phyloP scores from a whole-genome alignment of 2,113 vertebrate genomes.

The Phocoena sinus region DNA sequence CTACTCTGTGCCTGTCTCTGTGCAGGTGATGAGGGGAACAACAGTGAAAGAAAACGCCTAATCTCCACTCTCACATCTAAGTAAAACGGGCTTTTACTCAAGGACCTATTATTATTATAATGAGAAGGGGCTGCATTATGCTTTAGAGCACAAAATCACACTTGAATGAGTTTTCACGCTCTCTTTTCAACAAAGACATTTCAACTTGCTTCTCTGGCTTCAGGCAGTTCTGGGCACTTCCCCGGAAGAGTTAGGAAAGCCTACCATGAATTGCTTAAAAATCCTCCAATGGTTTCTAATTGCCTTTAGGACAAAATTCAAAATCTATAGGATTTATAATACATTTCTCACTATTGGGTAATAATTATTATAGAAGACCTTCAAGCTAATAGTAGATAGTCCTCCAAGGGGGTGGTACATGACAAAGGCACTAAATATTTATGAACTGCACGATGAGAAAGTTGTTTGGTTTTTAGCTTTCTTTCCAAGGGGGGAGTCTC shows the following conservation, averaged over 20 bases:
- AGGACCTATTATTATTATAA: neutral
- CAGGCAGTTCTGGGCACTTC: neutral
- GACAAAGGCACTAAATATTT: neutral
- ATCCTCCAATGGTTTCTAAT: neutral
- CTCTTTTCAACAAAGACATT: neutral
- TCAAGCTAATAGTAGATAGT: neutral
- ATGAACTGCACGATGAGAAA: neutral
- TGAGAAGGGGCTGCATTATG: neutral
- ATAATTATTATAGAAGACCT: neutral
- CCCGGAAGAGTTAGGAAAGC: neutral
- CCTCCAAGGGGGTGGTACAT: neutral
- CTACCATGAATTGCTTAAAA: neutral
- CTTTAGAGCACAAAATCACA: neutral
- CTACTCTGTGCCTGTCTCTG: rapidly evolving
- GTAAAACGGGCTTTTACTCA: neutral
- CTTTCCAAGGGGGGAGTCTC: neutral
- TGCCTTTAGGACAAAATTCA: neutral
- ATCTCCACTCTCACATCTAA: neutral
- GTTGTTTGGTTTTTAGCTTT: neutral
- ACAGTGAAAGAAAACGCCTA: neutral
- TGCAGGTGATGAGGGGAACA: neutral
- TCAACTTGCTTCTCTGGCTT: neutral
- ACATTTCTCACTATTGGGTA: neutral
- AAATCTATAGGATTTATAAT: neutral
- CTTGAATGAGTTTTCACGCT: neutral